A percentile compares a stretch with the other conserved stretches of the same genome.
phyloP scores from a whole-genome alignment of 2,113 vertebrate genomes.

The Tonatia bakeri region DNA sequence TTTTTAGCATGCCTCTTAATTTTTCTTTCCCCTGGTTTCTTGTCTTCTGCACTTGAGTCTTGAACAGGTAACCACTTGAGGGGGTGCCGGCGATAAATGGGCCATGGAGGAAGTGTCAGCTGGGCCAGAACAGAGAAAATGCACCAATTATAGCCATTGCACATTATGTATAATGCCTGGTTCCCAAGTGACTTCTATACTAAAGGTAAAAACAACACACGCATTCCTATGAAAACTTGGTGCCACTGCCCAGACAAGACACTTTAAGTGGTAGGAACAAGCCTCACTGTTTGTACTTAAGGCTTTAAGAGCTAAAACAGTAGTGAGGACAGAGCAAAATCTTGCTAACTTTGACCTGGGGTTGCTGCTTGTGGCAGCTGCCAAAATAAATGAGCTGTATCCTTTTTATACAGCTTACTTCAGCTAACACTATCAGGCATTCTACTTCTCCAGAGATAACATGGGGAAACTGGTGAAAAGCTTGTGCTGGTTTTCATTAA shows the following conservation, averaged over 20 bases:
- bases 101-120: slow-evolving; percentile 97
- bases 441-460: background rate
- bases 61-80: slow-evolving; percentile 92
- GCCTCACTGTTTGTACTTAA: background rate
- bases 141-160: background rate
- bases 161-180: background rate
- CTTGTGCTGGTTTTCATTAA: background rate
- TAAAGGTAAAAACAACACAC: background rate
- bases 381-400: background rate
- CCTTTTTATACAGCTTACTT: background rate
- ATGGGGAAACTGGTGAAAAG: background rate
- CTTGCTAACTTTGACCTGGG: background rate
- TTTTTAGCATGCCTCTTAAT: slow-evolving; percentile 92
- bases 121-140: slow-evolving; percentile 66
- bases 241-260: background rate
- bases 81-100: slow-evolving; percentile 92
- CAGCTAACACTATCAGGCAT: background rate
- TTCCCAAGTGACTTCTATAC: slow-evolving; percentile 5
- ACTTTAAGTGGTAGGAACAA: background rate
- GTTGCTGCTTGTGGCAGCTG: background rate
- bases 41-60: slow-evolving; percentile 88
- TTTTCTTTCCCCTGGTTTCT: slow-evolving; percentile 90
- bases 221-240: background rate
- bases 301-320: background rate
- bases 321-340: background rate